A percentile compares a stretch with the other conserved stretches of the same genome.
Conservation (phyloP, 2,797 vertebrate genomes). For the Platyrinchus mystaceus region DNA sequence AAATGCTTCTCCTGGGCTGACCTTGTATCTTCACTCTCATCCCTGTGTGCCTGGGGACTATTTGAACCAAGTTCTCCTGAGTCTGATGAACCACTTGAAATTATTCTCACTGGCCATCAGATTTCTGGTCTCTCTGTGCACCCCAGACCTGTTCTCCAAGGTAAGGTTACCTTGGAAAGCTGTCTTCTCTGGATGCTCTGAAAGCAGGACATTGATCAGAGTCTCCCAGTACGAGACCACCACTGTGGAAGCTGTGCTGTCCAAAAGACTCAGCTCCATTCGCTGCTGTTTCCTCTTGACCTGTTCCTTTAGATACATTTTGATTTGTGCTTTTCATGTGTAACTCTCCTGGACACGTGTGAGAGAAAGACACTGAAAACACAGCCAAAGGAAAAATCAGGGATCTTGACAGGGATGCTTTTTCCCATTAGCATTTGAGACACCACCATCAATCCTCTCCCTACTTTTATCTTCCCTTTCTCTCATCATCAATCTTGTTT, state of each 20-base stretch:
- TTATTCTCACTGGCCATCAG: background rate
- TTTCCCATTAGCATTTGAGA: background rate
- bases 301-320: background rate
- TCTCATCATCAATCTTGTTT: background rate
- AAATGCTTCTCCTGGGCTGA: background rate
- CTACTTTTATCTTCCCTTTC: background rate
- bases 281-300: background rate
- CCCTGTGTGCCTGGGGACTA: background rate
- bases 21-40: background rate
- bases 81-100: background rate
- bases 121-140: background rate
- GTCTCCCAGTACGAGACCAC: background rate
- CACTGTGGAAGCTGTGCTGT: background rate
- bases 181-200: background rate
- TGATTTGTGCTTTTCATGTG: background rate
- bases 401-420: background rate
- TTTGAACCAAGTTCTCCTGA: background rate
- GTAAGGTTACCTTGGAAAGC: background rate
- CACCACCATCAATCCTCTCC: background rate
- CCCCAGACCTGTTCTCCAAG: background rate
- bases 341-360: background rate
- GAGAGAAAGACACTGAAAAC: background rate
- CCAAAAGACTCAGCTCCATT: background rate
- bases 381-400: background rate
- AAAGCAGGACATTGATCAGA: background rate